phyloP scores from a whole-genome alignment of 92 coral and sea anemone species.

The Zoanthus solanderi region DNA sequence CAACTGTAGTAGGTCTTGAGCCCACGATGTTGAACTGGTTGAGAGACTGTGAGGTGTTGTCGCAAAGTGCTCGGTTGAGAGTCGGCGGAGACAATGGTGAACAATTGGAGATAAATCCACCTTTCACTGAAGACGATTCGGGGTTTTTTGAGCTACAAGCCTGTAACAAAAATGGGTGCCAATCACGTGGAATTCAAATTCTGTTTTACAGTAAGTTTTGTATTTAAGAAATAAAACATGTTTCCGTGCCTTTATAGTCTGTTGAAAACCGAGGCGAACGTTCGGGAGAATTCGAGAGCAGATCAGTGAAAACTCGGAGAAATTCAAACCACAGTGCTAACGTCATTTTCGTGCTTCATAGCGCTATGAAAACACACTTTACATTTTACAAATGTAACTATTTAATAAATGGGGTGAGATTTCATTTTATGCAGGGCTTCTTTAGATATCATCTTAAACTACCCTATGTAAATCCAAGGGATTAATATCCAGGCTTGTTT shows the following conservation, averaged over 20 bases:
- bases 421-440: too few species aligned
- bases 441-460: too few species aligned
- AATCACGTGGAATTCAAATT: slow-evolving; percentile 28
- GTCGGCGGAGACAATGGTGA: background rate
- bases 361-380: too few species aligned
- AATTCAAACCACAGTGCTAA: background rate
- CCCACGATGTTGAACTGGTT: slow-evolving; percentile 31
- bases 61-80: slow-evolving; percentile 14
- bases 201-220: slow-evolving; percentile 33
- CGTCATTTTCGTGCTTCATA: too few species aligned
- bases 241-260: too few species aligned
- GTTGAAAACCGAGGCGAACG: too few species aligned
- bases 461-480: too few species aligned
- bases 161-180: slow-evolving; percentile 22
- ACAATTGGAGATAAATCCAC: slow-evolving; percentile 14
- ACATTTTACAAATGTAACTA: too few species aligned
- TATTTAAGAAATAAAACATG: too few species aligned
- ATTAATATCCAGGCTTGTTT: too few species aligned
- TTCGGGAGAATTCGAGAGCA: too few species aligned
- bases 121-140: slow-evolving; percentile 18
- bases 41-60: slow-evolving; percentile 14
- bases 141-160: slow-evolving; percentile 20
- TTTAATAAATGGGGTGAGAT: too few species aligned
- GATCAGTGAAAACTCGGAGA: background rate
- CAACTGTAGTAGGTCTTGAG: background rate